phyloP scores from a whole-genome alignment of 64 coral and sea anemone species.

The Pocillopora damicornis region DNA sequence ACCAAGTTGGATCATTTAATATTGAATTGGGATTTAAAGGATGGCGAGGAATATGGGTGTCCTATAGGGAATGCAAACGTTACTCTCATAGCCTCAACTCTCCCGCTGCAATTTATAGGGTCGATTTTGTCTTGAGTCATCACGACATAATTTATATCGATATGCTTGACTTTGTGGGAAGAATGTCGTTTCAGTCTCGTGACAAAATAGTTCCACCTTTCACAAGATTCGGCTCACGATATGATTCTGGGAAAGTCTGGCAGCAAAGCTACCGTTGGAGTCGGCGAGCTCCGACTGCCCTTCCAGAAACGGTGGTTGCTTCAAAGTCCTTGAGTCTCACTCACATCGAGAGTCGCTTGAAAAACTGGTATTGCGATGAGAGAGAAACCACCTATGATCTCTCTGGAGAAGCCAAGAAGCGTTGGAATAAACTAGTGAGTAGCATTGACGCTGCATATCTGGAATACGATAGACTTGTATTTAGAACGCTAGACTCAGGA shows the following conservation, averaged over 20 bases:
- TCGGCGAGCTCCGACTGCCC: neutral
- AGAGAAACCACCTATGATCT: neutral
- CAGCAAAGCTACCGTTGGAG: slow-evolving; percentile 9
- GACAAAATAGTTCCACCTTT: slow-evolving; percentile 23
- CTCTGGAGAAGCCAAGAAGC: neutral
- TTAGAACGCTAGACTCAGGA: neutral
- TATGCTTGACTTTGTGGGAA: neutral
- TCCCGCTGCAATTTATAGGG: neutral
- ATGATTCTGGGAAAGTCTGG: slow-evolving; percentile 14
- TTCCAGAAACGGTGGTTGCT: neutral
- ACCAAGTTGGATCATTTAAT: neutral
- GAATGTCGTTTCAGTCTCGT: neutral
- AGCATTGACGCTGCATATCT: neutral
- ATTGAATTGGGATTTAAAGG: slow-evolving; percentile 53
- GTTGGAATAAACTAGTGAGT: neutral
- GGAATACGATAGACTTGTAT: neutral
- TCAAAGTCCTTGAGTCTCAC: neutral
- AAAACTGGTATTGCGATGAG: slow-evolving; percentile 22
- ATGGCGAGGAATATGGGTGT: slow-evolving; percentile 70
- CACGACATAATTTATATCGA: slow-evolving; percentile 16
- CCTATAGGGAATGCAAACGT: slow-evolving; percentile 12
- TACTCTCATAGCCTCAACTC: neutral
- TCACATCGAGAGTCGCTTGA: slow-evolving; percentile 5
- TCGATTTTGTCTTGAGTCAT: neutral
- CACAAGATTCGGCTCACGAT: neutral